A percentile compares a stretch with the other conserved stretches of the same genome.
phyloP scores from a whole-genome alignment of 2,797 vertebrate genomes.

The Atherinosoma microstoma region DNA sequence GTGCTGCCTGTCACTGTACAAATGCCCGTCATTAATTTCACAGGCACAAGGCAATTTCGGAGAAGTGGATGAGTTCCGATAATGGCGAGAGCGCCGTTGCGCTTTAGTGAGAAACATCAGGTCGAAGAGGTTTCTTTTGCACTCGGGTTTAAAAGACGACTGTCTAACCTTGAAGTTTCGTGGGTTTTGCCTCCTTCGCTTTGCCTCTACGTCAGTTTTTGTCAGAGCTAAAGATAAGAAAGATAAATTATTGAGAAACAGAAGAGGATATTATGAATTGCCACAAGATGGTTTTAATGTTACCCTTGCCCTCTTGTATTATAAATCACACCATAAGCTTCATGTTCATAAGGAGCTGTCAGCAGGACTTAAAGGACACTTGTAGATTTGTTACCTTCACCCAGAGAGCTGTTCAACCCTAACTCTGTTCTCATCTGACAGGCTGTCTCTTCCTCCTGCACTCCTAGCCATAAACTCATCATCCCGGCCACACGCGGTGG shows the following conservation, averaged over 20 bases:
- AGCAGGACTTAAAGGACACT: constrained; percentile 46
- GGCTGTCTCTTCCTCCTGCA: constrained; percentile 8
- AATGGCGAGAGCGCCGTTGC: constrained; percentile 53
- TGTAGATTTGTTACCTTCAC: constrained; percentile 53
- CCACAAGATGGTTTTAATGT: constrained; percentile 25
- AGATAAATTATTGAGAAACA: constrained; percentile 27
- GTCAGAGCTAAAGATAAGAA: constrained; percentile 1
- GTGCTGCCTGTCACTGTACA: constrained; percentile 75
- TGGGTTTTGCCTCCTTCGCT: neutral
- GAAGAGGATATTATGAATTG: constrained; percentile 29
- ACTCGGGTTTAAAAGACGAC: neutral
- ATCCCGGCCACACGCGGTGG: constrained; percentile 31
- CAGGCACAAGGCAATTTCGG: constrained; percentile 73
- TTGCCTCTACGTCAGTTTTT: neutral
- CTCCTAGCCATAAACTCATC: constrained; percentile 50
- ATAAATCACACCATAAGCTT: constrained; percentile 44
- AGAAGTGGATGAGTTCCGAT: constrained; percentile 70
- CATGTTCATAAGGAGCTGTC: constrained; percentile 44
- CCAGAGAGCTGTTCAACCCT: constrained; percentile 34
- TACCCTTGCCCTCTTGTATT: constrained; percentile 29
- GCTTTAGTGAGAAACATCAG: constrained; percentile 41
- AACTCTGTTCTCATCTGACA: constrained; percentile 31
- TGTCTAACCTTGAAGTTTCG: constrained; percentile 17
- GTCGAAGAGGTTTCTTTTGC: constrained; percentile 40
- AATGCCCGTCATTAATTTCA: constrained; percentile 80